phyloP scores from a whole-genome alignment of 2,888 invertebrate genomes.

The Drosophila paucipuncta region DNA sequence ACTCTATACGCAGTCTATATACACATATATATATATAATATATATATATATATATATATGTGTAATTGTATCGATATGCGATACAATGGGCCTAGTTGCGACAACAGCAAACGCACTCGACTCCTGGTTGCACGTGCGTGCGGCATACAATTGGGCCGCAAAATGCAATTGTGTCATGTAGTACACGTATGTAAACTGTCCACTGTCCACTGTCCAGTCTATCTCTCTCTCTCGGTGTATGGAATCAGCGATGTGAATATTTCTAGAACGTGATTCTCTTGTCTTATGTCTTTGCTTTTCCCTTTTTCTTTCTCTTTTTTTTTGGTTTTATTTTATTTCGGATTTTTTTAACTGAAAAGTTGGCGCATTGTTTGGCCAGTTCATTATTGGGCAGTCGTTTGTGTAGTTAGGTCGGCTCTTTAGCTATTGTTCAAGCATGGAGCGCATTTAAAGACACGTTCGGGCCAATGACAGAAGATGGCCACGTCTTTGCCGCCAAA shows the following conservation, averaged over 20 bases:
- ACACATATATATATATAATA: neutral
- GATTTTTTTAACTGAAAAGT: conserved; percentile 50
- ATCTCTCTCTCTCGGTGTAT: conserved; percentile 28
- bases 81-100: conserved; percentile 61
- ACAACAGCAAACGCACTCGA: conserved; percentile 59
- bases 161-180: conserved; percentile 73
- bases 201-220: conserved; percentile 28
- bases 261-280: conserved; percentile 67
- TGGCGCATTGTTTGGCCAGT: conserved; percentile 72
- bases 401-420: conserved; percentile 48
- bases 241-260: conserved; percentile 74
- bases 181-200: conserved; percentile 38
- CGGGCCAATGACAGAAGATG: conserved; percentile 23
- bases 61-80: conserved; percentile 43
- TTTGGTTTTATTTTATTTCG: conserved; percentile 20
- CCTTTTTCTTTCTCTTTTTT: neutral
- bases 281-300: conserved; percentile 27
- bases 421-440: conserved; percentile 39
- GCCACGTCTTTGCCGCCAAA: conserved; percentile 69
- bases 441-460: conserved; percentile 66
- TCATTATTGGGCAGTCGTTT: conserved; percentile 63
- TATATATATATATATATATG: neutral
- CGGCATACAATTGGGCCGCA: conserved; percentile 64
- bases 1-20: conserved; percentile 2
- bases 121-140: conserved; percentile 74